Evolutionary conservation across 2,888 invertebrate species (phyloP).

Genomic region (Agrochola circellaris): DNA sequence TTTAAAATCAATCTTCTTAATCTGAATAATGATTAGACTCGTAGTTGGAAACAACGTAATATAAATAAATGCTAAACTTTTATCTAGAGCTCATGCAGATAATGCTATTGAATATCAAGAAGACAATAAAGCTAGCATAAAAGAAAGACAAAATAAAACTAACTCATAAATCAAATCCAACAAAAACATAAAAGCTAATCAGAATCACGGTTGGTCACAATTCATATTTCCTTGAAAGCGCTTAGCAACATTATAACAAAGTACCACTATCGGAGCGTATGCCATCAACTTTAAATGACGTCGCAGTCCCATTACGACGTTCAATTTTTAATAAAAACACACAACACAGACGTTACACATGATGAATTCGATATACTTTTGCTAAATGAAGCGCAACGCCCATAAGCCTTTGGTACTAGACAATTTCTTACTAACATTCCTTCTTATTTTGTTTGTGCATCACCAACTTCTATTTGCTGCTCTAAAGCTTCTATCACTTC

Average conservation of each 20-base stretch:
- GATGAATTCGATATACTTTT: slow-evolving; percentile 89
- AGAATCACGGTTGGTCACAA: slow-evolving; percentile 59
- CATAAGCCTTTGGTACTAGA: slow-evolving; percentile 77
- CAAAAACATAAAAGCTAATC: slow-evolving; percentile 64
- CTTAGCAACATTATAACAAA: slow-evolving; percentile 65
- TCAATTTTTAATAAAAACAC: slow-evolving; percentile 84
- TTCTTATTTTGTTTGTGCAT: slow-evolving; percentile 78
- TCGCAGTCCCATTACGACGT: slow-evolving; percentile 71
- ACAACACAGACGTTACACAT: slow-evolving; percentile 78
- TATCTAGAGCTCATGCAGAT: not conserved
- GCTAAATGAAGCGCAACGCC: slow-evolving; percentile 89
- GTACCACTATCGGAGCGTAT: slow-evolving; percentile 58
- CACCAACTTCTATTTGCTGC: slow-evolving; percentile 65
- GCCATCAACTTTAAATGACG: slow-evolving; percentile 73
- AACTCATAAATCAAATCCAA: slow-evolving; percentile 61
- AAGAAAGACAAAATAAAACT: slow-evolving; percentile 30
- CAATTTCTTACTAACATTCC: slow-evolving; percentile 75
- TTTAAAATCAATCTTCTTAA: not conserved
- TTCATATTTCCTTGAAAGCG: slow-evolving; percentile 67
- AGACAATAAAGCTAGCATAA: not conserved
- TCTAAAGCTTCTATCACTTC: slow-evolving; percentile 9
- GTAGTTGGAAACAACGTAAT: not conserved
- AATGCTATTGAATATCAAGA: not conserved
- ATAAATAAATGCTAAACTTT: not conserved
- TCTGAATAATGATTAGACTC: not conserved